Base-by-base conservation (phyloP, 2,797 vertebrate genomes). In the Austrolebias charrua region DNA sequence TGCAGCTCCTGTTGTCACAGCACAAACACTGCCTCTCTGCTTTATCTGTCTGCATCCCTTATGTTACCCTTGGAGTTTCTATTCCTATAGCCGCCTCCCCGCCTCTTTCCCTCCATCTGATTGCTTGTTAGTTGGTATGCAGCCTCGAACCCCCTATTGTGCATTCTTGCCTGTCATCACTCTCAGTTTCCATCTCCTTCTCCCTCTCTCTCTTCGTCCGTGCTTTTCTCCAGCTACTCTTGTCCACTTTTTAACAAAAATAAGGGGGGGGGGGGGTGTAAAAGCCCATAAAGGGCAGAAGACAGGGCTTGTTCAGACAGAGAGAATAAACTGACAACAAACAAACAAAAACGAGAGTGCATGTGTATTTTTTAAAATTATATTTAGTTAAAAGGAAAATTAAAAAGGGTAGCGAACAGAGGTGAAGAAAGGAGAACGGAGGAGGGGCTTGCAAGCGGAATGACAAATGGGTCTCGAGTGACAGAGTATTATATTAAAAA, bases 401-500 rank as follows among this genome's bases (percentile, higher is more conserved):
- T 78, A 69, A 15, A 79, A 80, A 82, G 69, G 47, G 71, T 62
- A 73, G 63, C 38, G 33, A 72, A 33, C 56, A 73, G 69, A 62
- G 38, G 53, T 57, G 56, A 44, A 61, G 58, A 72, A 61, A 63
- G 53, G 55, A 50, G 60, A 67, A 50, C 16, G 63, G 55, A 66
- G 70, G 82, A 75, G 74, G 75, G 60, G 75, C 75, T 83, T 75
- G 71, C 79, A 76, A 66, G 76, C 71, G 44, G 75, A 88, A 88
- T 90, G 90, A 92, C 83, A 88, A 91, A 91, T 86, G 84, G 83
- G 73, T 90, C 85, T 89, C 81, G 76, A 88, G 85, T 90, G 90
- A 90, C 87, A 90, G 86, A 88, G 83, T 87, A 87, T 92, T 90
- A 89, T 89, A 89, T 88, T 83, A 84, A 90, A 90, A 90, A 89